Percentiles rank a stretch among this genome's conserved stretches.
Conservation (phyloP, 2,888 invertebrate species). For the Teinopalpus imperialis region DNA sequence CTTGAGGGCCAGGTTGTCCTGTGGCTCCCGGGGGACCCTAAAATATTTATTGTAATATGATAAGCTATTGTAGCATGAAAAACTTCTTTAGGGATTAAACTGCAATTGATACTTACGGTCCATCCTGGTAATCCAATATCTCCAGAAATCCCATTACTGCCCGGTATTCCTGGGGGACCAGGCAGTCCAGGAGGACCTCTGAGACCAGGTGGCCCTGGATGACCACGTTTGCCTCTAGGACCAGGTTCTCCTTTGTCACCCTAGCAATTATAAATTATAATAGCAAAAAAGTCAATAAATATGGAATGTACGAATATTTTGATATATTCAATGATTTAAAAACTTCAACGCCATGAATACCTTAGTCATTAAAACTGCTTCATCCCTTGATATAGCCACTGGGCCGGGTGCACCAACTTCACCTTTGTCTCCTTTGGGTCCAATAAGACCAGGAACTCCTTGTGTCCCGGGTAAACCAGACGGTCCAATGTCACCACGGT, state of each 20-base stretch:
- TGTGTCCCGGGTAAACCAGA: constrained; percentile 87
- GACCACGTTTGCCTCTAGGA: constrained; percentile 83
- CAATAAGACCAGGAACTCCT: constrained; percentile 85
- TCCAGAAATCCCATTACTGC: constrained; percentile 85
- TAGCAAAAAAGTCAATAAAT: too few species aligned
- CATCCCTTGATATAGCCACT: constrained; percentile 81
- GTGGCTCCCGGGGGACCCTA: constrained; percentile 87
- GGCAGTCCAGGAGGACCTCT: constrained; percentile 88
- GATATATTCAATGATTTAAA: too few species aligned
- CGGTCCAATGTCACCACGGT: constrained; percentile 86
- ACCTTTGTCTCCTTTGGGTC: constrained; percentile 86
- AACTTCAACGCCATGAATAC: too few species aligned
- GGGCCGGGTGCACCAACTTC: constrained; percentile 87
- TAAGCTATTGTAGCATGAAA: too few species aligned
- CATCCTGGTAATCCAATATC: constrained; percentile 91
- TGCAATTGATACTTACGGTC: constrained; percentile 85
- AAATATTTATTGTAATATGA: too few species aligned
- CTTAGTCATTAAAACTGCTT: constrained; percentile 82
- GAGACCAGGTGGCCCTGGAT: constrained; percentile 90
- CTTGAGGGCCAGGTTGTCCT: constrained; percentile 83
- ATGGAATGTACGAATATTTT: too few species aligned
- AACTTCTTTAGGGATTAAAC: too few species aligned
- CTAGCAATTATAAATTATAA: constrained; percentile 32
- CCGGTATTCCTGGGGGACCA: constrained; percentile 87
- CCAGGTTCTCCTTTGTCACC: constrained; percentile 74